Percentiles rank a stretch among this genome's conserved stretches.
phyloP scores from a whole-genome alignment of 2,113 vertebrate genomes.

The Nanorana parkeri region DNA sequence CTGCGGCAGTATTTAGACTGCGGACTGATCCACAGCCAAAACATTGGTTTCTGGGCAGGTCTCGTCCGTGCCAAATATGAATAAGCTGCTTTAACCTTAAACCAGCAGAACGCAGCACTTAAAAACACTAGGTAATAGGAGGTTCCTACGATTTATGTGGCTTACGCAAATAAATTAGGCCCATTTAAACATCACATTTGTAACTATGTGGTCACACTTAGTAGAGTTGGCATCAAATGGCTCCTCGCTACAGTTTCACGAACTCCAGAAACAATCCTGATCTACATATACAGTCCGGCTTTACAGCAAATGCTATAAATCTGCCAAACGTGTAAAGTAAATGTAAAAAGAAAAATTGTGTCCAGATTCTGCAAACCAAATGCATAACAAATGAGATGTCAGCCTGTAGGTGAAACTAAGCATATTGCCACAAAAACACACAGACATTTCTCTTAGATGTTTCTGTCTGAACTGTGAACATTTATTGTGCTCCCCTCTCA shows the following conservation, averaged over 20 bases:
- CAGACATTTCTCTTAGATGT: too few relatives aligned
- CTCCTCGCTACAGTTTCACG: background rate
- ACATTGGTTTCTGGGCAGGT: background rate
- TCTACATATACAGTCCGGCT: background rate
- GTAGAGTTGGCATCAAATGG: background rate
- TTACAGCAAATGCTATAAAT: background rate
- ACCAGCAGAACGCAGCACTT: background rate
- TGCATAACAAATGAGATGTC: too few relatives aligned
- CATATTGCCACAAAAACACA: too few relatives aligned
- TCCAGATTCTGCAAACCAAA: background rate
- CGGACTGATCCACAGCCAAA: slow-evolving; percentile 2
- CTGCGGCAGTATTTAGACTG: background rate
- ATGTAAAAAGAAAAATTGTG: background rate
- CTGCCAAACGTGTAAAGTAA: background rate
- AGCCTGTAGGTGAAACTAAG: too few relatives aligned
- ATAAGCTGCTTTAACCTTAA: slow-evolving; percentile 17
- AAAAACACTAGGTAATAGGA: background rate
- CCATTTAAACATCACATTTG: background rate
- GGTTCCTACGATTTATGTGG: background rate
- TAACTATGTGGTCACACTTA: background rate
- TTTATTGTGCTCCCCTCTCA: too few relatives aligned
- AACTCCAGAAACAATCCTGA: too few relatives aligned
- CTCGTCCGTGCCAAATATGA: background rate
- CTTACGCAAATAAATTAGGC: background rate
- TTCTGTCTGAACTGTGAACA: too few relatives aligned